phyloP scores from a whole-genome alignment of 1,140 invertebrate genomes.

The Agraylea sexmaculata region DNA sequence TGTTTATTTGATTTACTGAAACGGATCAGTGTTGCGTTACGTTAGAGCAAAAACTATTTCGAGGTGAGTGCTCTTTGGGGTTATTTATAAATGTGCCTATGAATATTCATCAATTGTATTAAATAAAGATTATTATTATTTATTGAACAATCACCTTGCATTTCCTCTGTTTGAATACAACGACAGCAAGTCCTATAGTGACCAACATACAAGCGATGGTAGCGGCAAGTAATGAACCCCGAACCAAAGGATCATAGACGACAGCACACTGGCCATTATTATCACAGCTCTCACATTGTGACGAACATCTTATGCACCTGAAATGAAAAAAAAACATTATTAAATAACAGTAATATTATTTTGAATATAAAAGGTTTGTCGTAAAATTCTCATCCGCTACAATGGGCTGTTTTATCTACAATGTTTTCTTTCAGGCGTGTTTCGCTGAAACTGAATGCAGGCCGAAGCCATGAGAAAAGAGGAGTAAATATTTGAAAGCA shows the following conservation, averaged over 20 bases:
- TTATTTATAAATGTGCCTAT: too few species aligned
- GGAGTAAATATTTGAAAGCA: slow-evolving; percentile 2
- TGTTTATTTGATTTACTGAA: too few species aligned
- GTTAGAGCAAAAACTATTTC: too few species aligned
- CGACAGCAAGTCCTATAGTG: slow-evolving; percentile 53
- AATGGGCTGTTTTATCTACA: too few species aligned
- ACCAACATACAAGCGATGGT: slow-evolving; percentile 62
- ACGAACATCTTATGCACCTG: slow-evolving; percentile 18
- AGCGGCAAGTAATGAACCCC: slow-evolving; percentile 53
- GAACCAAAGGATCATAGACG: slow-evolving; percentile 43
- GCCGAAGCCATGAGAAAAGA: too few species aligned
- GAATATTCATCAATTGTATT: too few species aligned
- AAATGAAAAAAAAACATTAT: slow-evolving; percentile 5
- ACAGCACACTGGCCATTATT: slow-evolving; percentile 25
- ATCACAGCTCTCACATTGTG: slow-evolving; percentile 24
- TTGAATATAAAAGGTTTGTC: not conserved
- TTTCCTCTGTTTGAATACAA: slow-evolving; percentile 64
- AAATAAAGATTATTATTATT: too few species aligned
- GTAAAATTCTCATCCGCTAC: too few species aligned
- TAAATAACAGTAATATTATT: not conserved
- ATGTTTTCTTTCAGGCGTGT: too few species aligned
- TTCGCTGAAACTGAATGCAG: slow-evolving; percentile 1
- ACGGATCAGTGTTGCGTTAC: too few species aligned
- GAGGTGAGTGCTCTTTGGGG: too few species aligned
- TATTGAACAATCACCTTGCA: slow-evolving; percentile 59